Conservation (phyloP, 2,113 vertebrate genomes). For the Grantiella picta region DNA sequence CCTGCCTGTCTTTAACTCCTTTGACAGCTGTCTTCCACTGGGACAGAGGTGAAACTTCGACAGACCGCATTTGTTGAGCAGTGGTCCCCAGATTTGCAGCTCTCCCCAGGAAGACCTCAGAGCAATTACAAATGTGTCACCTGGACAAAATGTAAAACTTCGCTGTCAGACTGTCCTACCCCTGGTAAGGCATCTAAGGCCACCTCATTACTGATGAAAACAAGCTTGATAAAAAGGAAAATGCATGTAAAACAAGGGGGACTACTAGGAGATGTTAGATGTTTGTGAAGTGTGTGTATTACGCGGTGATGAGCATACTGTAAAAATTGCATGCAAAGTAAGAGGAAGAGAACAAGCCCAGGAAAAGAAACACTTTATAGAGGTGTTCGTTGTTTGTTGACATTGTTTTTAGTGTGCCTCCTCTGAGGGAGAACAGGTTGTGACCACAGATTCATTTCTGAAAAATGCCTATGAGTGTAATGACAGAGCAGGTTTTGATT, state of each 20-base stretch:
- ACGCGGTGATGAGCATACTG: neutral
- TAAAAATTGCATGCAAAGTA: neutral
- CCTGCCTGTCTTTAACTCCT: neutral
- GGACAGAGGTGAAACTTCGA: neutral
- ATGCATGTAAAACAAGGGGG: neutral
- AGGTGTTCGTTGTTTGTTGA: neutral
- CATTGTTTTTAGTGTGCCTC: neutral
- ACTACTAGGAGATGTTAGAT: fast-evolving
- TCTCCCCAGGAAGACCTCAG: neutral
- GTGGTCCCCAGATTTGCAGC: neutral
- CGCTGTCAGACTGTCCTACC: neutral
- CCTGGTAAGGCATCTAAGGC: neutral
- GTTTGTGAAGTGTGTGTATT: neutral
- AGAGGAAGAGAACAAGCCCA: neutral
- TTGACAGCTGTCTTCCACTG: neutral
- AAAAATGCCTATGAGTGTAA: neutral
- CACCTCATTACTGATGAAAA: neutral
- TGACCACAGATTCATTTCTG: neutral
- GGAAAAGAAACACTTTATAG: neutral
- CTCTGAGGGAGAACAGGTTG: neutral
- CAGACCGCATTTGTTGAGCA: neutral
- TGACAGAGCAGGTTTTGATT: neutral
- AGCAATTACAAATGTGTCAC: neutral
- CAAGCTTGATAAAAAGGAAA: neutral
- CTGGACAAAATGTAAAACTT: slow-evolving; percentile 17